Conservation (phyloP, 1,140 invertebrate genomes). For the Diorhabda carinulata region DNA sequence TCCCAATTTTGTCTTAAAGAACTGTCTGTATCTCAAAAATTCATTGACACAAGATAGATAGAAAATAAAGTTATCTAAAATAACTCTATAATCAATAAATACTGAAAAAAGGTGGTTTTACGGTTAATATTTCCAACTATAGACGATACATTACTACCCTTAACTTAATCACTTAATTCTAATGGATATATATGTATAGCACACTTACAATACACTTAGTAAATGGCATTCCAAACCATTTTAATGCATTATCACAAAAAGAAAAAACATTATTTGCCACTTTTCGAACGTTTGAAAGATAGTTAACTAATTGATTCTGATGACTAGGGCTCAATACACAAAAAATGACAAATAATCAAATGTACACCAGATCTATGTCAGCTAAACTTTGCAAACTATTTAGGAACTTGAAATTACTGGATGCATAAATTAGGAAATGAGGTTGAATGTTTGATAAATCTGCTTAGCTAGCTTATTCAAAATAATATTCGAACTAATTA, state of each 20-base stretch:
- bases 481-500: too few relatives aligned
- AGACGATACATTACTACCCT: too few relatives aligned
- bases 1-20: too few relatives aligned
- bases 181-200: conserved; percentile 34
- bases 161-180: conserved; percentile 23
- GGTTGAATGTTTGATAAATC: too few relatives aligned
- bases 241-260: conserved; percentile 31
- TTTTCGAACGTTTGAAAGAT: conserved; percentile 16
- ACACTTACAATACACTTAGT: conserved; percentile 41
- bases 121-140: too few relatives aligned
- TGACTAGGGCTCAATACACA: conserved; percentile 14
- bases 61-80: too few relatives aligned
- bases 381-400: conserved; percentile 28
- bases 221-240: conserved; percentile 44
- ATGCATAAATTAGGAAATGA: not conserved
- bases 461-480: too few relatives aligned
- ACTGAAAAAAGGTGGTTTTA: too few relatives aligned
- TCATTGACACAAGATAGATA: too few relatives aligned
- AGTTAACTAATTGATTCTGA: conserved; percentile 6
- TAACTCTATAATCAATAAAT: too few relatives aligned
- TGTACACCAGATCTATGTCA: conserved; percentile 18
- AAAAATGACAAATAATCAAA: conserved; percentile 29
- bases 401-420: conserved; percentile 32
- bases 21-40: too few relatives aligned
- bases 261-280: conserved; percentile 30